phyloP scores from a whole-genome alignment of 2,797 vertebrate species.

The Pipistrellus nathusii region DNA sequence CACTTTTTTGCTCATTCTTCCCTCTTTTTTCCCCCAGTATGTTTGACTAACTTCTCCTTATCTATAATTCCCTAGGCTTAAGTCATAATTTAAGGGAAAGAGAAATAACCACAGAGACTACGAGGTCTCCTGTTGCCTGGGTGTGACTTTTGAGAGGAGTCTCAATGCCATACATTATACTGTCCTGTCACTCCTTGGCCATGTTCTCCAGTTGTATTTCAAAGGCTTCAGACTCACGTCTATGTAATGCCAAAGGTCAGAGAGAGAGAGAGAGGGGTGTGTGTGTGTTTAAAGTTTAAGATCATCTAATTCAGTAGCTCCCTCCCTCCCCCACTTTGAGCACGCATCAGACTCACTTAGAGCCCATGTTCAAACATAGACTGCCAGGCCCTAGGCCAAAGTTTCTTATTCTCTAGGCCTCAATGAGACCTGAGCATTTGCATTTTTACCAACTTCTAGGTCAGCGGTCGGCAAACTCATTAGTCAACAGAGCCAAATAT shows the following conservation, averaged over 20 bases:
- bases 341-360: neutral
- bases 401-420: neutral
- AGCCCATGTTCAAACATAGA: neutral
- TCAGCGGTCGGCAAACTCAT: neutral
- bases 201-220: neutral
- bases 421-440: neutral
- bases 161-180: neutral
- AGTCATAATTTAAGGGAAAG: slow-evolving; percentile 71
- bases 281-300: neutral
- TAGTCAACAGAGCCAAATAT: no score
- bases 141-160: neutral
- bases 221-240: no score
- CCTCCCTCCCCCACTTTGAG: neutral
- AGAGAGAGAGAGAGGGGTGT: no score
- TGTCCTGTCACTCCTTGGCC: neutral
- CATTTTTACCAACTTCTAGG: neutral
- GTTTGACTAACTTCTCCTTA: slow-evolving; percentile 57
- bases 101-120: slow-evolving; percentile 58
- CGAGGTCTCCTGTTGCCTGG: slow-evolving; percentile 20
- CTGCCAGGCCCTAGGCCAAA: neutral
- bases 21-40: neutral
- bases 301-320: neutral
- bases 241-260: neutral
- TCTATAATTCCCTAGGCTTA: slow-evolving; percentile 72
- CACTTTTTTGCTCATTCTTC: neutral